These are phyloP conservation scores for Bubalus kerabau DNA, from an alignment of 2,113 vertebrate genomes.

Conservation along the genomic window DNA sequence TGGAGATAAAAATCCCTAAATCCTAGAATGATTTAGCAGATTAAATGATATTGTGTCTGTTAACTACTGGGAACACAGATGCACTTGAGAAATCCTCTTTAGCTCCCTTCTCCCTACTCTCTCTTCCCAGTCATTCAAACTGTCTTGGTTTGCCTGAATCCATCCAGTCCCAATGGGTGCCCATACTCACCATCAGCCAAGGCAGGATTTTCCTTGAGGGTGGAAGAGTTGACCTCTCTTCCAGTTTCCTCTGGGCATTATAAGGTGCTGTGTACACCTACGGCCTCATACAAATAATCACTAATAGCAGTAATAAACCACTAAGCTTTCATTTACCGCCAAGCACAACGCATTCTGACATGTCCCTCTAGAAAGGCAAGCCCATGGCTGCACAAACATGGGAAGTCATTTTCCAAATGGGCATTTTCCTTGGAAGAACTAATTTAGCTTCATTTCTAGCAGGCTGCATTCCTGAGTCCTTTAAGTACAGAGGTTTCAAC, in stretches of 20 bases:
- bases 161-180: neutral
- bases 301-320: slow-evolving; percentile 39
- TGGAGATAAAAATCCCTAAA: neutral
- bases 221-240: neutral
- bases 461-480: slow-evolving; percentile 9
- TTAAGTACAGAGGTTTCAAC: neutral
- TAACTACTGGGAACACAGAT: neutral
- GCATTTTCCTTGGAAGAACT: slow-evolving; percentile 48
- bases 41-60: slow-evolving; percentile 3
- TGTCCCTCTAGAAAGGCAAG: slow-evolving; percentile 13
- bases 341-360: slow-evolving; percentile 21
- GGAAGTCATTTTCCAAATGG: slow-evolving; percentile 55
- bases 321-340: slow-evolving; percentile 16
- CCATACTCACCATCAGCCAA: neutral
- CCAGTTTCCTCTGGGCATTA: neutral
- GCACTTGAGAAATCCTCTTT: neutral
- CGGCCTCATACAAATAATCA: slow-evolving; percentile 31
- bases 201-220: slow-evolving; percentile 1
- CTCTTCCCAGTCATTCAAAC: neutral
- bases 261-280: neutral
- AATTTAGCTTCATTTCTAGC: slow-evolving; percentile 45
- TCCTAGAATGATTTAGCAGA: neutral
- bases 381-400: neutral
- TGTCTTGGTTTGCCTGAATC: neutral
- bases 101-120: neutral